Percentiles rank a stretch among this genome's conserved stretches.
Evolutionary conservation across 1,140 invertebrate genomes (phyloP).

Genomic region (Chymomyza costata): DNA sequence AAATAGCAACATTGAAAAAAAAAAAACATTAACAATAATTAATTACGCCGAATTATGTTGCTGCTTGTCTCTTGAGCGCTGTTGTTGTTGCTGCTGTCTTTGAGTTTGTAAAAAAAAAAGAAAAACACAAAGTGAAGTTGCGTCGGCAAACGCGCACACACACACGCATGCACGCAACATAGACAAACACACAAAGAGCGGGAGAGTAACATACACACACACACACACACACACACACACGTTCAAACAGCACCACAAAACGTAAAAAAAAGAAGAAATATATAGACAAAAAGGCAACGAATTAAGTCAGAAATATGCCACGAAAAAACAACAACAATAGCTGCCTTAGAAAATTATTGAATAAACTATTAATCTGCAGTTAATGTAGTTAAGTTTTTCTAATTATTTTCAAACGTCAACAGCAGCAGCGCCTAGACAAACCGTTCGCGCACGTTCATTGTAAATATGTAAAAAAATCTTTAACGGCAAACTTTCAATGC

Average conservation of each 20-base stretch:
- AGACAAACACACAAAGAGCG: not conserved
- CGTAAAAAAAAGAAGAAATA: not conserved
- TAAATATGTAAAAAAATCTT: too few species aligned
- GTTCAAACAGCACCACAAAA: conserved; percentile 11
- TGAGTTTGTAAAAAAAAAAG: conserved; percentile 1
- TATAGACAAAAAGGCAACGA: not conserved
- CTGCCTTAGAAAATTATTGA: conserved; percentile 11
- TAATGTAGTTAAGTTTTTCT: conserved; percentile 7
- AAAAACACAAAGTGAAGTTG: conserved; percentile 10
- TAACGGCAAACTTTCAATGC: not conserved
- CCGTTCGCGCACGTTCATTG: conserved; percentile 26
- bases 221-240: conserved; percentile 17
- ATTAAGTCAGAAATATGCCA: conserved; percentile 46
- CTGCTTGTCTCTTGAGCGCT: too few species aligned
- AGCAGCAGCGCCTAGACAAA: conserved; percentile 6
- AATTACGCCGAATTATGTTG: too few species aligned
- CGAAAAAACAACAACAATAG: conserved; percentile 38
- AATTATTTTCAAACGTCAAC: conserved; percentile 32
- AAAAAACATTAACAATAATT: too few species aligned
- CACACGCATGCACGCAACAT: conserved; percentile 3
- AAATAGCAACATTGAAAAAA: too few species aligned
- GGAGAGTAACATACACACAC: conserved; percentile 4
- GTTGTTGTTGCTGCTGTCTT: too few species aligned
- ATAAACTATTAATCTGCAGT: too few species aligned
- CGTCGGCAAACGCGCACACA: conserved; percentile 15